A percentile compares a stretch with the other conserved stretches of the same genome.
Evolutionary conservation across 2,113 vertebrate genomes (phyloP).

Genomic region (Kobus ellipsiprymnus): DNA sequence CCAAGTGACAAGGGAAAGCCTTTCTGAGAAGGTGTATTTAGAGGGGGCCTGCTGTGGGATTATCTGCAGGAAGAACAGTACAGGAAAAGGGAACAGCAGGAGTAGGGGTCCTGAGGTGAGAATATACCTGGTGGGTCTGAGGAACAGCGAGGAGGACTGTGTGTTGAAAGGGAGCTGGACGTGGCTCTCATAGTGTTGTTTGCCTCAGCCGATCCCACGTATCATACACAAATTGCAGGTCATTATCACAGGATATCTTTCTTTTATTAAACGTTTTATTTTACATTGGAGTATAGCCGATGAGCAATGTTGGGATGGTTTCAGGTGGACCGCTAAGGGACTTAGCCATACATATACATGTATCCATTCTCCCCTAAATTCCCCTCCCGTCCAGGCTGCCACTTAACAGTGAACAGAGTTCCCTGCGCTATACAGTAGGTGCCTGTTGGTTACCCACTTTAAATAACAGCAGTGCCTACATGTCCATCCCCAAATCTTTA

Average conservation of each 20-base stretch:
- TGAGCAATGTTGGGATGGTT: background rate
- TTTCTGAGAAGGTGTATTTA: background rate
- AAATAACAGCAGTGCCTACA: background rate
- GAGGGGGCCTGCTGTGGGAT: background rate
- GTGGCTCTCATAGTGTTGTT: background rate
- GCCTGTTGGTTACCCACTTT: background rate
- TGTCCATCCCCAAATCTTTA: background rate
- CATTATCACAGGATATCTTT: background rate
- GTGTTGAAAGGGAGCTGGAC: background rate
- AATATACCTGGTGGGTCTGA: fast-evolving
- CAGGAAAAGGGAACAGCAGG: background rate
- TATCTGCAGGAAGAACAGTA: fast-evolving
- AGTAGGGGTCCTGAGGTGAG: background rate
- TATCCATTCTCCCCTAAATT: background rate
- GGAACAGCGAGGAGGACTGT: too few relatives aligned
- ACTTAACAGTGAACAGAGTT: background rate
- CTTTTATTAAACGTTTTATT: background rate
- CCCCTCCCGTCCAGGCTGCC: background rate
- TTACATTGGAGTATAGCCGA: background rate
- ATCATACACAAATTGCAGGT: background rate
- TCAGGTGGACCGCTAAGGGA: background rate
- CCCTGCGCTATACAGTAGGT: background rate
- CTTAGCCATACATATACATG: background rate
- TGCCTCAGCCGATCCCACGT: background rate
- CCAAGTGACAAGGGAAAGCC: background rate